These are phyloP conservation scores for Copidosoma aretas DNA, from an alignment of 2,888 invertebrate species.

Conservation along the genomic window DNA sequence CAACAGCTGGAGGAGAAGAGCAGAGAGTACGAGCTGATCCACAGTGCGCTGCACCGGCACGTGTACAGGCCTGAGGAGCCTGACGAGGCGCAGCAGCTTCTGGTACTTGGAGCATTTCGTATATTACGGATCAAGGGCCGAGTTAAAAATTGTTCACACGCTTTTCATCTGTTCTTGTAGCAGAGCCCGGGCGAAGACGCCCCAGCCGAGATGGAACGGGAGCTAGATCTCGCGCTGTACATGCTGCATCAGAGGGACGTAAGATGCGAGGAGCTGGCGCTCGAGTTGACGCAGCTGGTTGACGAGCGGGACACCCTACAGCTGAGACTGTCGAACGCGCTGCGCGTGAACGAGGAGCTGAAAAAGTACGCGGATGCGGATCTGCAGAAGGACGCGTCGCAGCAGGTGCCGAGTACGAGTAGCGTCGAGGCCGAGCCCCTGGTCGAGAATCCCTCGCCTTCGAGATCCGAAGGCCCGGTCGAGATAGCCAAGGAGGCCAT, in stretches of 20 bases:
- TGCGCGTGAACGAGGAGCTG: constrained; percentile 75
- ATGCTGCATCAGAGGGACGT: constrained; percentile 88
- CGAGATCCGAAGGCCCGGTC: constrained; percentile 54
- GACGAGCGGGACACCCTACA: constrained; percentile 88
- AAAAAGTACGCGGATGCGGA: constrained; percentile 49
- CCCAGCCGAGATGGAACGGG: constrained; percentile 54
- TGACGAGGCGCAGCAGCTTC: constrained; percentile 10
- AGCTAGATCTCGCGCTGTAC: constrained; percentile 81
- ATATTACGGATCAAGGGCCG: background rate
- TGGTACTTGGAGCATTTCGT: background rate
- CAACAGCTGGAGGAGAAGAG: constrained; percentile 70
- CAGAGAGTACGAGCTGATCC: constrained; percentile 67
- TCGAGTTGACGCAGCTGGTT: constrained; percentile 79
- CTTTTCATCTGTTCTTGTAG: constrained; percentile 1
- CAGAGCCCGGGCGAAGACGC: background rate
- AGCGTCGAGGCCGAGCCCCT: constrained; percentile 39
- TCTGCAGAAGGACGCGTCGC: constrained; percentile 40
- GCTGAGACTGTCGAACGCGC: constrained; percentile 79
- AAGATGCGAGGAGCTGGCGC: constrained; percentile 83
- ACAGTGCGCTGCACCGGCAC: constrained; percentile 50
- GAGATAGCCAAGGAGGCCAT: constrained; percentile 60
- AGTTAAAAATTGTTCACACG: background rate
- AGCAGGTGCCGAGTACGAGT: constrained; percentile 25
- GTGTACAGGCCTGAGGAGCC: constrained; percentile 38
- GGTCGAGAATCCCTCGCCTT: constrained; percentile 53